Base-by-base conservation (phyloP, 30 jellyfish, hydroid and myxozoan genomes). In the Hydractinia symbiolongicarpus region DNA sequence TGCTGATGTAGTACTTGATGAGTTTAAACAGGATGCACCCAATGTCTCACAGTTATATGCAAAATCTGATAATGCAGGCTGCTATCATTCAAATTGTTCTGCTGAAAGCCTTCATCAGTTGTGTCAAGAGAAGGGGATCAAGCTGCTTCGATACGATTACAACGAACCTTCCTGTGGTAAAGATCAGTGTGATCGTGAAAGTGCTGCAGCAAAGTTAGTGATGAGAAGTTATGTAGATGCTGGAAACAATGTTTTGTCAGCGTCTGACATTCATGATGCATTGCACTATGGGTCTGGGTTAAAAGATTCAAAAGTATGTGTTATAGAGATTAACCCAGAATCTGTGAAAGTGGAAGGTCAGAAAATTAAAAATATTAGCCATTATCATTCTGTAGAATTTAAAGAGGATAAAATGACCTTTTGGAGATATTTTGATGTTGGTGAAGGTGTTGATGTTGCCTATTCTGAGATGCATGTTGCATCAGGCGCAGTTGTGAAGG, bases 151-250 rank as follows among this genome's bases (percentile, higher is more conserved):
- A 20, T 71, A 71, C 53, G 80, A 71, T 50, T 71, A 71, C 67
- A 71, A 71, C 67, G 80, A 71, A 71, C 69, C 80, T 53, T 71
- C 56, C 67, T 58, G 80, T 7, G 80, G 80, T 19, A 71, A 19
- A 53, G 80, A 71, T 50, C 80, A 71, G 80, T 71, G 80, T 71
- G 80, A 71, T 71, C 80, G 80, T 71, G 80, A 71, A 53, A 19
- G 60, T 9, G 80, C 80, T 71, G 80, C 60, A n/a, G 80, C 80
- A 1, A 71, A 71, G 80, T 71, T 54, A 19, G 80, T 71, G 56
- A 71, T 71, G 13, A 71, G 80, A 50, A 71, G 80, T 19, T 71
- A 20, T 15, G 8, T 71, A 19, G 80, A 71, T 71, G 80, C 80
- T 20, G 80, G 80, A 10, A 71, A 71, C 50, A 58, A 71, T 19